phyloP scores from a whole-genome alignment of 2,888 invertebrate species.

The Pristionchus fissidentatus region DNA sequence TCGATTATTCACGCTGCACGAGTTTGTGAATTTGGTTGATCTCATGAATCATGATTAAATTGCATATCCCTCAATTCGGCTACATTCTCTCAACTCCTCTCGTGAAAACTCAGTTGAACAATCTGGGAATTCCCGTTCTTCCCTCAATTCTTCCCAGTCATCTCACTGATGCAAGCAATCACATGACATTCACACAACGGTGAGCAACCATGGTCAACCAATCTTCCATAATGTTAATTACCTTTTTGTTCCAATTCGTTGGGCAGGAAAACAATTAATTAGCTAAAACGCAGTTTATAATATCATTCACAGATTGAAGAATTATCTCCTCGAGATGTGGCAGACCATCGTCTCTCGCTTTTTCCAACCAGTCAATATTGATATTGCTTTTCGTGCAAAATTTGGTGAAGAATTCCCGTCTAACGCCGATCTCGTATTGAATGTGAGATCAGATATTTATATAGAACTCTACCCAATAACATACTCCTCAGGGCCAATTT shows the following conservation, averaged over 20 bases:
- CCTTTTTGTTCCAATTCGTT: no score
- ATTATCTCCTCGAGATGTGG: neutral
- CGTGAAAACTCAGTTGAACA: neutral
- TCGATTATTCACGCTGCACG: neutral
- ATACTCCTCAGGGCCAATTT: neutral
- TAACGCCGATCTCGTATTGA: neutral
- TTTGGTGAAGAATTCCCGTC: neutral
- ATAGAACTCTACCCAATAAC: neutral
- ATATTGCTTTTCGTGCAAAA: neutral
- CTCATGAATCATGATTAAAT: neutral
- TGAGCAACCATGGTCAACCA: neutral
- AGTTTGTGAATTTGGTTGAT: neutral
- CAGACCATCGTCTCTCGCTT: neutral
- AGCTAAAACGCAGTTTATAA: no score
- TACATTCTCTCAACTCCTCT: slow-evolving; percentile 20
- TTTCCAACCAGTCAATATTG: neutral
- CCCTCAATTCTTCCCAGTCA: neutral
- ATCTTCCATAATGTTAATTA: no score
- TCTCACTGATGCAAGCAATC: neutral
- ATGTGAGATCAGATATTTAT: neutral
- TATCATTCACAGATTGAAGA: slow-evolving; percentile 18
- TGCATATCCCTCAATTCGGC: neutral
- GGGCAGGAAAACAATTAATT: no score
- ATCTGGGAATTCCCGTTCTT: neutral
- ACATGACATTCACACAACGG: slow-evolving; percentile 12